Base-by-base conservation (phyloP, 2,888 invertebrate genomes). In the Clostera curtula region DNA sequence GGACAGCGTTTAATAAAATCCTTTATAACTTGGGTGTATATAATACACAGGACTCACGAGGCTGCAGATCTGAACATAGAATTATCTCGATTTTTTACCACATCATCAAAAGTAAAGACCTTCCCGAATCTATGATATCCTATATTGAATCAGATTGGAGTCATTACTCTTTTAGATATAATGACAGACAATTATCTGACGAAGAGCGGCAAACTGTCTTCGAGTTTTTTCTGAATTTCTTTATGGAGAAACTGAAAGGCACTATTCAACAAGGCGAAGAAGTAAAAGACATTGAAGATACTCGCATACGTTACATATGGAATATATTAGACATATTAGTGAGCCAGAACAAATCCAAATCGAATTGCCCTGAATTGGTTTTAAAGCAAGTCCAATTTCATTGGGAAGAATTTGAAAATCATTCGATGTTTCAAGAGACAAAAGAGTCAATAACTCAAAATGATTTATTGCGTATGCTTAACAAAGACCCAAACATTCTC, bases 1-100 rank as follows among this genome's bases (percentile, higher is more conserved):
- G 72, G 72, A 31, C 29, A 10, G 48, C 49, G 3, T 56, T 68
- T 19, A 50, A 66, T 40, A 68, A 65, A 40, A 34, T 74, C 24
- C 44, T 72, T 14, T 35, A 57, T 27, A 70, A 59, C 30, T 25
- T 67, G 26, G 49, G 56, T 5, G 49, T 66, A 13, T 72, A 68
- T 33, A 49, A 38, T 26, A 24, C 28, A 8, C 22, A 23, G 2
- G 21, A 29, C 21, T 34, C n/a, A n/a, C n/a, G n/a, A n/a, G n/a
- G n/a, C 9, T 13, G 12, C 5, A 36, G 40, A 11, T 29, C 26
- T 24, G 46, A 56, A 12, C 56, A 45, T 19, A 56, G 43, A 33
- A 31, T 48, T 11, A 24, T 59, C 9, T 44, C 55, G 8, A 25
- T 68, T 4, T 27, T 68, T 14, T 65, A 73, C 33, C 43, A 55